A percentile compares a stretch with the other conserved stretches of the same genome.
These are phyloP conservation scores for Cyprinodon brontotheroides DNA, from an alignment of 2,113 vertebrate species.

Conservation along the genomic window DNA sequence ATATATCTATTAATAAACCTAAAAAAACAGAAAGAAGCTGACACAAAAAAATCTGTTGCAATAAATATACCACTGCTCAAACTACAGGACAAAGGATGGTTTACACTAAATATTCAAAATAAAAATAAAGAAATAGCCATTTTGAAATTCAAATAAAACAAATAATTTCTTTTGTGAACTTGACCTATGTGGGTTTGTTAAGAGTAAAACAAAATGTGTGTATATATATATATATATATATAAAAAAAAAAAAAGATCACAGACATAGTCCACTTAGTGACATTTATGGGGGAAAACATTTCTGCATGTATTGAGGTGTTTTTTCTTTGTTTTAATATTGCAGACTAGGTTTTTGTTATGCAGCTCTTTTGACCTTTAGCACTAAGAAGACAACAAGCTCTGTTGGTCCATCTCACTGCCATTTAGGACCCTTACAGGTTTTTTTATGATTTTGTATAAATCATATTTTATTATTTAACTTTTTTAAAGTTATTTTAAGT, in stretches of 20 bases:
- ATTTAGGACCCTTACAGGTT: neutral
- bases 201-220: too few relatives aligned
- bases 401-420: too few relatives aligned
- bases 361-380: neutral
- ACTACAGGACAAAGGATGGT: slow-evolving; percentile 6
- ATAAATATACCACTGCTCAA: slow-evolving; percentile 25
- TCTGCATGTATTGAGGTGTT: too few relatives aligned
- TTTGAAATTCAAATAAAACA: neutral
- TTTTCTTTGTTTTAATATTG: too few relatives aligned
- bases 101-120: neutral
- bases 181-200: too few relatives aligned
- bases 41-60: slow-evolving; percentile 30
- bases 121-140: neutral
- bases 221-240: too few relatives aligned
- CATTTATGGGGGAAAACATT: neutral
- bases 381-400: slow-evolving; percentile 11
- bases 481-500: too few relatives aligned
- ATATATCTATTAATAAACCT: slow-evolving; percentile 42
- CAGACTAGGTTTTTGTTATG: neutral
- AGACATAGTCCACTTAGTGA: neutral
- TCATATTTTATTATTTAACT: neutral
- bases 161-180: too few relatives aligned
- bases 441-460: neutral
- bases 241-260: too few relatives aligned
- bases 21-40: slow-evolving; percentile 20